Base-by-base conservation (phyloP, 2,888 invertebrate species). In the Leptopilina syphax region DNA sequence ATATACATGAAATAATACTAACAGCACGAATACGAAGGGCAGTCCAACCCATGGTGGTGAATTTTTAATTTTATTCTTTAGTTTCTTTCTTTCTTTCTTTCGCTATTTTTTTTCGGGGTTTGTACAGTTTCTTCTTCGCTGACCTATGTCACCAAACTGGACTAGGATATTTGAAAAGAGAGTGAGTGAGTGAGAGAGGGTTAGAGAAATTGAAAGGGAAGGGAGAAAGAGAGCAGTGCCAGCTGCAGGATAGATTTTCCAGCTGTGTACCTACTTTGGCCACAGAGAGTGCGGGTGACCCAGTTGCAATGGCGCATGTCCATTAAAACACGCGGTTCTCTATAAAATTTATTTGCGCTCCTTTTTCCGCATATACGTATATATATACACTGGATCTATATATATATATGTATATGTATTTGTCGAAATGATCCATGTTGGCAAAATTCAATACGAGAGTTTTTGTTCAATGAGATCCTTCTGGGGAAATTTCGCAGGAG, bases 1-100 rank as follows among this genome's bases (percentile, higher is more conserved):
- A 50, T 18, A 18, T 18, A 18, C 34, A 34, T 34, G 34, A n/a
- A 4, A 7, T 57, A 65, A 83, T 90, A 92, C 94, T 94, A 92
- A 94, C 94, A 92, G 94, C 91, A 89, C 94, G 93, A 78, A 93
- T 92, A 83, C 94, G 93, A 57, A 94, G 88, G 79, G 93, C 93
- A 84, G 94, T 93, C 94, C 94, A 94, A 86, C 94, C 94, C 94
- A 94, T 94, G 84, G 67, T 77, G 34, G 76, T 73, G 9, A 54
- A 12, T 76, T 78, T 77, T 68, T 78, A 63, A 68, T 81, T 83
- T 47, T 47, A 47, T 47, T 47, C 34, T 34, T 34, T 34, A 2
- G 4, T 34, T 34, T 18, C 18, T 18, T 18, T 18, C 18, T 18
- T 34, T 34, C 34, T 4, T 4, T 47, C 7, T 4, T 47, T 47